These are phyloP conservation scores for Sardinella longiceps DNA, from an alignment of 2,797 vertebrate genomes.

Conservation along the genomic window DNA sequence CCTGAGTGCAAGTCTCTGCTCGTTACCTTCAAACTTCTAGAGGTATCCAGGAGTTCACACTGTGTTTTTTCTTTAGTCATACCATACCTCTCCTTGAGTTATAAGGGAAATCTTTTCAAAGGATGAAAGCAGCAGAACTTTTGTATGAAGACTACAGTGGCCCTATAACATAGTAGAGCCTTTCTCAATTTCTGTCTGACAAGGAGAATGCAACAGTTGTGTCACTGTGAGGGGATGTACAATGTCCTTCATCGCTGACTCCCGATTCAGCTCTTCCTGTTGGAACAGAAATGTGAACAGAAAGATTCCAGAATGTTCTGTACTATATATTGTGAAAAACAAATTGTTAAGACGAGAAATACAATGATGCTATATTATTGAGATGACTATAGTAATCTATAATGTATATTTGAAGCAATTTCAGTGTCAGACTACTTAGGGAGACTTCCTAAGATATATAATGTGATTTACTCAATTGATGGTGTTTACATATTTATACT, in stretches of 20 bases:
- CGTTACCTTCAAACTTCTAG: neutral
- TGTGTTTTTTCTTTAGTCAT: neutral
- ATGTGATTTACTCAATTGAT: neutral
- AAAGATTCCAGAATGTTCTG: neutral
- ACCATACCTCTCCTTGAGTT: neutral
- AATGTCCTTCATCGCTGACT: neutral
- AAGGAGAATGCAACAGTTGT: slow-evolving; percentile 1
- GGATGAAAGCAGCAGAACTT: neutral
- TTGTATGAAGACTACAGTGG: neutral
- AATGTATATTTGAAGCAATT: neutral
- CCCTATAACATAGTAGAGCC: neutral
- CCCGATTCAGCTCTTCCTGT: neutral
- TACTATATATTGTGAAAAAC: neutral
- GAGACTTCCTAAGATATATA: neutral
- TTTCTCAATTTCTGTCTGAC: neutral
- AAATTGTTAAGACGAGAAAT: neutral
- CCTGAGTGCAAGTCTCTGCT: neutral
- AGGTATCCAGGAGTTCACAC: neutral
- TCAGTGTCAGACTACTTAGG: neutral
- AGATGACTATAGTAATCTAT: neutral
- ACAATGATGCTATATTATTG: neutral
- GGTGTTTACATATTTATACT: neutral
- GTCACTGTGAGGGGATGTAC: neutral
- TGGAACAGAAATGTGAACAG: neutral
- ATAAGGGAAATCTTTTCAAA: neutral